Percentiles rank a stretch among this genome's conserved stretches.
phyloP scores from a whole-genome alignment of 1,140 invertebrate genomes.

The Drosophila serrata region DNA sequence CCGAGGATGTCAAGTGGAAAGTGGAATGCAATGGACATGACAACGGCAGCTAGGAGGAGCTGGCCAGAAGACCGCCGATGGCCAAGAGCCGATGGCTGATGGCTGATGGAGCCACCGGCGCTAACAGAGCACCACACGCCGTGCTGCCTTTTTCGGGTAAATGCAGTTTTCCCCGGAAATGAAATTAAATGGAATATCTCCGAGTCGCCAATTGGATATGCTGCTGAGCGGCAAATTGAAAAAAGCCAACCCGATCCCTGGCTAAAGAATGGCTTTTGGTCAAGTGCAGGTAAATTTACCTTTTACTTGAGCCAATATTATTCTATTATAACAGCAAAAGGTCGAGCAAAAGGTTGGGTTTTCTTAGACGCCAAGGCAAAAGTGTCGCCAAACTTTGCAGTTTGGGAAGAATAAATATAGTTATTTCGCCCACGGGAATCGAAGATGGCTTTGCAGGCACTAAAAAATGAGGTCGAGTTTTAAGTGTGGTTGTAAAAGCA shows the following conservation, averaged over 20 bases:
- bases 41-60: conserved; percentile 47
- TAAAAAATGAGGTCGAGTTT: conserved; percentile 1
- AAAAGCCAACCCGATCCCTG: conserved; percentile 15
- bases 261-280: conserved; percentile 27
- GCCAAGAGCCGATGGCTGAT: conserved; percentile 29
- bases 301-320: conserved; percentile 41
- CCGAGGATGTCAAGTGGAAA: conserved; percentile 77
- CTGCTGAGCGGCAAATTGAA: conserved; percentile 47
- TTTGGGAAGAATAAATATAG: conserved; percentile 12
- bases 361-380: conserved; percentile 7
- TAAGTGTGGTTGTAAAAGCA: neutral
- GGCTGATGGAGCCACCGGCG: conserved; percentile 32
- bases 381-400: conserved; percentile 10
- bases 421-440: conserved; percentile 5
- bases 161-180: conserved; percentile 62
- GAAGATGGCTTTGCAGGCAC: neutral
- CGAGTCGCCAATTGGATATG: conserved; percentile 33
- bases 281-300: conserved; percentile 42
- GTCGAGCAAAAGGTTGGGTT: neutral
- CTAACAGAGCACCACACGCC: conserved; percentile 26
- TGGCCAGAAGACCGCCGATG: conserved; percentile 32
- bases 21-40: conserved; percentile 70
- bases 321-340: conserved; percentile 27
- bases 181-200: conserved; percentile 63
- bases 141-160: conserved; percentile 29